Base-by-base conservation (phyloP, 2,113 vertebrate genomes). In the Prunella himalayana region DNA sequence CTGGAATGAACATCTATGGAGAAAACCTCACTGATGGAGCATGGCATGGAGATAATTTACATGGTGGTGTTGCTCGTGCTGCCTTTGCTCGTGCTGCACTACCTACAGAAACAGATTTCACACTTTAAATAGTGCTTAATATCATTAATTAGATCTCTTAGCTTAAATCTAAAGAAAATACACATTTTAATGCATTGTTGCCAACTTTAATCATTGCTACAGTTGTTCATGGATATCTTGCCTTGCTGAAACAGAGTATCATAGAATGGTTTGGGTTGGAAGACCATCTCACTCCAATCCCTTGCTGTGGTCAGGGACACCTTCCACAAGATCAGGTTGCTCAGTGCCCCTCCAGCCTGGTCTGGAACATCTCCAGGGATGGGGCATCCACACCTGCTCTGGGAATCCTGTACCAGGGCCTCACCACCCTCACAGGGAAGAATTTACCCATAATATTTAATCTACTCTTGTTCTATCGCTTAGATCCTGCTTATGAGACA, bases 21-120 rank as follows among this genome's bases (percentile, higher is more conserved):
- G 93, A 65, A 92, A 97, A 94, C 69, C 85, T 94, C 95, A 94
- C 60, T 92, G 96, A 96, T 96, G 92, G 60, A 92, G 79, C 85
- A 49, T 41, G 2, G 47, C 21, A 8, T 65, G 75, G 90, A 97
- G 84, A 93, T 56, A 94, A 96, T 96, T 94, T 92, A 94, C 86
- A 21, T 23, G 33, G 33, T 15, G 41, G 91, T 41, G 70, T 12
- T 72, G 68, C n/a, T n/a, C n/a, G n/a, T n/a, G n/a, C 82, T 68
- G 94, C 82, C 44, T 92, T 35, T 70, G 47, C 88, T 92, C 6
- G 0, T 30, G 77, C 81, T 83, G 81, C 57, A 39, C 49, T 56
- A 72, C 45, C 8, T 27, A 12, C 31, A 76, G 90, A 88, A 93
- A 65, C n/a, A 71, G 77, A 90, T 66, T 90, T 70, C 78, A 78